Base-by-base conservation (phyloP, 2,797 vertebrate genomes). In the Spinus pinus region DNA sequence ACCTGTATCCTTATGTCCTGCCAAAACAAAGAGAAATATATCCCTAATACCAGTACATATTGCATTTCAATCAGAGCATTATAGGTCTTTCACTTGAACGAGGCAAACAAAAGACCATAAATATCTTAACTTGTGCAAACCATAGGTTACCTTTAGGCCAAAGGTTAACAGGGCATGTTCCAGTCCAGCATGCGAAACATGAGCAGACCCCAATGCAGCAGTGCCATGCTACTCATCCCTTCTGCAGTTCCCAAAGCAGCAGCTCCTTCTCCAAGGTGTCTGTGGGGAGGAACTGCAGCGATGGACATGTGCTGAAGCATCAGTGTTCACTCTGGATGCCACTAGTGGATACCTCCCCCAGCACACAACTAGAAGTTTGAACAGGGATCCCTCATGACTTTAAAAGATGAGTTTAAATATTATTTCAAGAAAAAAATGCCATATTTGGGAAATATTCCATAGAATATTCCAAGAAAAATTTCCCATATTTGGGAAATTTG, bases 381-480 rank as follows among this genome's bases (percentile, higher is more conserved):
- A 92, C 20, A 57, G 31, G 44, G 66, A 53, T 4, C 42, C 35
- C 35, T 88, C 37, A 12, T 41, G 15, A 46, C 93, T 89, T 91
- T 78, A 94, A 93, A 96, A 95, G 10, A 27, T 41, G 23, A 74
- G 42, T 94, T 90, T 94, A 94, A 79, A 64, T 62, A 70, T 71
- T 75, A 90, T 58, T 65, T 31, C 33, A 70, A 62, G 69, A 81
- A 81, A 44, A 37, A 93, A 84, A 28, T 16, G 30, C 30, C 11
- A 27, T 81, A 57, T 72, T 69, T 85, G 73, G 33, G 33, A 33
- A 33, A 33, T 33, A 33, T 33, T 33, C 33, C 33, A 33, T 33
- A 33, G 33, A 33, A 33, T 75, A 90, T 58, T 65, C 28, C 33
- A 70, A 62, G 69, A 81, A 81, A 44, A 37, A 93, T 82, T 27